Evolutionary conservation across 1,140 invertebrate genomes (phyloP).

Genomic region (Halesus radiatus): DNA sequence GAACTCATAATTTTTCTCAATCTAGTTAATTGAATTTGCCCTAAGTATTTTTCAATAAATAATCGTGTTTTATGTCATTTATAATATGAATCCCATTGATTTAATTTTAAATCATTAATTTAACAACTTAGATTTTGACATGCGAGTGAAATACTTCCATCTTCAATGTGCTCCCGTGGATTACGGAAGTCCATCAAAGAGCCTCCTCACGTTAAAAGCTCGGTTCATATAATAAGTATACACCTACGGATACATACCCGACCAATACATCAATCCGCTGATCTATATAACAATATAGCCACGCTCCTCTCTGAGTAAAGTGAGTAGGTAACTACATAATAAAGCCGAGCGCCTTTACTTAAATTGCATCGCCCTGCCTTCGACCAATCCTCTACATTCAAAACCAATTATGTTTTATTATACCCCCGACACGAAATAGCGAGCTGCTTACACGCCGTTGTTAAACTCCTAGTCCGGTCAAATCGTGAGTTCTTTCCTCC

Average conservation of each 20-base stretch:
- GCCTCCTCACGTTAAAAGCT: not conserved
- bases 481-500: constrained; percentile 45
- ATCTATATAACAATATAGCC: not conserved
- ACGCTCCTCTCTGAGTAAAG: not conserved
- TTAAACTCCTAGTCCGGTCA: constrained; percentile 50
- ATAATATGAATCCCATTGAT: too few relatives aligned
- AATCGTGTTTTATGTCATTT: too few relatives aligned
- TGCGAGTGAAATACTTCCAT: too few relatives aligned
- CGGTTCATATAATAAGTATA: not conserved
- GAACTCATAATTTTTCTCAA: too few relatives aligned
- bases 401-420: constrained; percentile 72
- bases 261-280: constrained; percentile 18
- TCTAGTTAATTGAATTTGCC: too few relatives aligned
- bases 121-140: too few relatives aligned
- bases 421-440: constrained; percentile 54
- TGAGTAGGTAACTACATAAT: not conserved
- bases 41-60: too few relatives aligned
- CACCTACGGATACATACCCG: too few relatives aligned
- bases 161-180: too few relatives aligned
- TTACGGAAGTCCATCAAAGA: not conserved
- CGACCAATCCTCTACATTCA: constrained; percentile 69
- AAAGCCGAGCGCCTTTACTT: constrained; percentile 25
- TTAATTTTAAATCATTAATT: too few relatives aligned
- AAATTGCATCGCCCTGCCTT: constrained; percentile 56
- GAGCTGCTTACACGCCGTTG: constrained; percentile 51